phyloP scores from a whole-genome alignment of 2,797 vertebrate genomes.

The Bradypodion pumilum region DNA sequence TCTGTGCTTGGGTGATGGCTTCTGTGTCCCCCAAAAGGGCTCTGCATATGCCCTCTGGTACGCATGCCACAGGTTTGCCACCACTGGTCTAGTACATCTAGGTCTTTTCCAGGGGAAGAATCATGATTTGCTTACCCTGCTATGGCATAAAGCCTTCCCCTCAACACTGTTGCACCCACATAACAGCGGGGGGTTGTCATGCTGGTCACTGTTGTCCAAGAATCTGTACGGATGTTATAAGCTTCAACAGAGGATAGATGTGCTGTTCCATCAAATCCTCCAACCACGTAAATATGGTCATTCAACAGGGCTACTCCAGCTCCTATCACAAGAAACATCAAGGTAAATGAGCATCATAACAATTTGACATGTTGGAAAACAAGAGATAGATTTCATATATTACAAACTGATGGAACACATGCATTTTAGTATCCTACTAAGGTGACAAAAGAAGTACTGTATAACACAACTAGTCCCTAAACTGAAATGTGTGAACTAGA shows the following conservation, averaged over 20 bases:
- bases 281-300: constrained; percentile 97
- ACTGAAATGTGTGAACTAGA: not conserved
- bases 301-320: constrained; percentile 96
- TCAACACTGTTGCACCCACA: constrained; percentile 93
- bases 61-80: too few species aligned
- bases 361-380: not conserved
- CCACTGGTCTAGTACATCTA: not conserved
- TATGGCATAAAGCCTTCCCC: constrained; percentile 95
- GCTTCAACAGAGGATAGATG: constrained; percentile 97
- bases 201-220: constrained; percentile 94
- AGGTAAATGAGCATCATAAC: not conserved
- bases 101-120: not conserved
- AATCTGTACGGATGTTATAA: constrained; percentile 96
- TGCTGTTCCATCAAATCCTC: constrained; percentile 94
- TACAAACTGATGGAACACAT: too few species aligned
- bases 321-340: constrained; percentile 72
- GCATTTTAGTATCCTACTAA: not conserved
- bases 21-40: too few species aligned
- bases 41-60: too few species aligned
- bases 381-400: too few species aligned
- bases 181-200: constrained; percentile 98
- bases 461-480: not conserved
- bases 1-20: too few species aligned
- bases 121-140: constrained; percentile 83
- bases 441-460: not conserved